phyloP scores from a whole-genome alignment of 2,888 invertebrate genomes.

The Orthosia gothica region DNA sequence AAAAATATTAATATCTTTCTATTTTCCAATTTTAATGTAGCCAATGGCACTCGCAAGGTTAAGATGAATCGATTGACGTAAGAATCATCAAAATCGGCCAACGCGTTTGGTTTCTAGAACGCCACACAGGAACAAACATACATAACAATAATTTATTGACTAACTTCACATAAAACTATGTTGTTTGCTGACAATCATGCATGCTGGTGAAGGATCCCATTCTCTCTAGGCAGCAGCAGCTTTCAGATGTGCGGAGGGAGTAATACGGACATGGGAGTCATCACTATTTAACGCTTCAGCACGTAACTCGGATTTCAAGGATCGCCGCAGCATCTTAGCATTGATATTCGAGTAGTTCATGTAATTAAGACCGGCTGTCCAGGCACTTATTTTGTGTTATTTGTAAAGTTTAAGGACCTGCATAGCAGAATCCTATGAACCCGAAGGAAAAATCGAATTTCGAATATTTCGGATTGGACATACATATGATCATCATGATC shows the following conservation, averaged over 20 bases:
- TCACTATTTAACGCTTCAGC: constrained; percentile 95
- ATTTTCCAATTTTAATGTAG: too few species aligned
- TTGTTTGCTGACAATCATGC: constrained; percentile 75
- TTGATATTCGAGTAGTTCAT: constrained; percentile 99
- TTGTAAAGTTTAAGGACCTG: constrained; percentile 30
- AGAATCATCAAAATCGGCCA: too few species aligned
- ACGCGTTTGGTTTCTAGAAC: too few species aligned
- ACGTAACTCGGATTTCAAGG: constrained; percentile 95
- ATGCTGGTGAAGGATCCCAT: constrained; percentile 73
- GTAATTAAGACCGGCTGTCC: constrained; percentile 97
- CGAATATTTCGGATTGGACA: constrained; percentile 33
- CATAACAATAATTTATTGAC: constrained; percentile 71
- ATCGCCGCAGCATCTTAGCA: constrained; percentile 95
- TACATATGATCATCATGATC: too few species aligned
- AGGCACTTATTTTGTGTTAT: constrained; percentile 93
- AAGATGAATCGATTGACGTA: too few species aligned
- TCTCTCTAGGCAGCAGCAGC: constrained; percentile 72
- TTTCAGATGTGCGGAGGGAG: constrained; percentile 93
- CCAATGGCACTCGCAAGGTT: too few species aligned
- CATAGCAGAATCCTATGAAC: constrained; percentile 33
- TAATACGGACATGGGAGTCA: constrained; percentile 95
- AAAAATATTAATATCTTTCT: too few species aligned
- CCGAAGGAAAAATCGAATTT: constrained; percentile 48
- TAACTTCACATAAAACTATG: constrained; percentile 76
- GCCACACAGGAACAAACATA: too few species aligned